A percentile compares a stretch with the other conserved stretches of the same genome.
These are phyloP conservation scores for Artibeus lituratus DNA, from an alignment of 2,797 vertebrate genomes.

Conservation along the genomic window DNA sequence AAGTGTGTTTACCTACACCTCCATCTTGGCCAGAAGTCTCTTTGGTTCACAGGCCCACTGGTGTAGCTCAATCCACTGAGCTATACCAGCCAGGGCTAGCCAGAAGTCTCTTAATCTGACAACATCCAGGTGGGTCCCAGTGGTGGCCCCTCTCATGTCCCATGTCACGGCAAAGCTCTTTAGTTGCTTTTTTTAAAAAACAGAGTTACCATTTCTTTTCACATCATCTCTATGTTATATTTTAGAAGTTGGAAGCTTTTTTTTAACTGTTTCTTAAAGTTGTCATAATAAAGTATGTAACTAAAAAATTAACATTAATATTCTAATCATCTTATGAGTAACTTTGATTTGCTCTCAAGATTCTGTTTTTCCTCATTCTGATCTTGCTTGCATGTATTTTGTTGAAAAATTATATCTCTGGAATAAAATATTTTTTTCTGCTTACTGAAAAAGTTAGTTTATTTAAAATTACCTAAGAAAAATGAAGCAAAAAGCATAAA, in stretches of 20 bases:
- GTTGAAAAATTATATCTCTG: not conserved
- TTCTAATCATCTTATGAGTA: not conserved
- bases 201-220: not conserved
- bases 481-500: not conserved
- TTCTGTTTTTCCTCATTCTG: not conserved
- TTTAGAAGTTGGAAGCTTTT: not conserved
- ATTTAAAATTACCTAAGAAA: not conserved
- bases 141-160: too few relatives aligned
- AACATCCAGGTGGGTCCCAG: too few relatives aligned
- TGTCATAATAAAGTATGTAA: not conserved
- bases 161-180: too few relatives aligned
- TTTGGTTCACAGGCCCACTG: too few relatives aligned
- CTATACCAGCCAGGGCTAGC: too few relatives aligned
- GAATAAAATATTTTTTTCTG: not conserved
- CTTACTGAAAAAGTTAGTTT: not conserved
- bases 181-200: not conserved
- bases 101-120: too few relatives aligned
- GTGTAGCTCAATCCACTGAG: too few relatives aligned
- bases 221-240: not conserved
- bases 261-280: not conserved
- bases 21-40: too few relatives aligned
- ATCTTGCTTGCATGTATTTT: not conserved
- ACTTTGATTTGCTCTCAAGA: not conserved
- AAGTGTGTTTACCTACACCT: too few relatives aligned
- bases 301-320: not conserved